Percentiles rank a stretch among this genome's conserved stretches.
These are phyloP conservation scores for Nemapogon koenigi DNA, from an alignment of 2,888 invertebrate species.

Conservation along the genomic window DNA sequence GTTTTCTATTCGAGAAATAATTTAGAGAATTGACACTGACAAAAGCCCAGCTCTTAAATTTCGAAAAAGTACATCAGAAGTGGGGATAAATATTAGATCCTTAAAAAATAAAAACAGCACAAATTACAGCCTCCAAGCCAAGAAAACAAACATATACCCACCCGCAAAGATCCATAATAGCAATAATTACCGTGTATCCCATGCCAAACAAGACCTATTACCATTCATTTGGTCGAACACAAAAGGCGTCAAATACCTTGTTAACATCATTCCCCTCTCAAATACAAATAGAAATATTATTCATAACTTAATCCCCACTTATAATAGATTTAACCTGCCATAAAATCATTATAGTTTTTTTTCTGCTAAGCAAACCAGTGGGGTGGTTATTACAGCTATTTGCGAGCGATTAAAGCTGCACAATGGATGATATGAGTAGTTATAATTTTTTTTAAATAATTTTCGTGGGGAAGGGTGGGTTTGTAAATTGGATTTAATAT, in stretches of 20 bases:
- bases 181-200: constrained; percentile 37
- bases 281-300: constrained; percentile 53
- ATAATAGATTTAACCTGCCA: constrained; percentile 63
- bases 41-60: too few relatives aligned
- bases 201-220: constrained; percentile 24
- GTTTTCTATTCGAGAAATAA: too few relatives aligned
- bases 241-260: constrained; percentile 56
- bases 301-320: constrained; percentile 59
- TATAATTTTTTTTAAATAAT: constrained; percentile 59
- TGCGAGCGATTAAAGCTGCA: constrained; percentile 44
- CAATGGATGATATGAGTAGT: constrained; percentile 43
- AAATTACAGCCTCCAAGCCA: constrained; percentile 45
- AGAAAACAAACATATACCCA: constrained; percentile 42
- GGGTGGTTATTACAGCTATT: constrained; percentile 41
- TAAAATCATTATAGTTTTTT: constrained; percentile 54
- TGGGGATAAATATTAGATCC: too few relatives aligned
- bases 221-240: constrained; percentile 23
- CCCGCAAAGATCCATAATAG: constrained; percentile 18
- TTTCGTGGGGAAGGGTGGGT: constrained; percentile 49
- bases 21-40: too few relatives aligned
- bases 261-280: constrained; percentile 37
- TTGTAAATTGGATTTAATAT: constrained; percentile 62
- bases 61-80: too few relatives aligned
- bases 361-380: constrained; percentile 41
- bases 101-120: too few relatives aligned